phyloP scores from a whole-genome alignment of 2,113 vertebrate genomes.

The Mirounga angustirostris region DNA sequence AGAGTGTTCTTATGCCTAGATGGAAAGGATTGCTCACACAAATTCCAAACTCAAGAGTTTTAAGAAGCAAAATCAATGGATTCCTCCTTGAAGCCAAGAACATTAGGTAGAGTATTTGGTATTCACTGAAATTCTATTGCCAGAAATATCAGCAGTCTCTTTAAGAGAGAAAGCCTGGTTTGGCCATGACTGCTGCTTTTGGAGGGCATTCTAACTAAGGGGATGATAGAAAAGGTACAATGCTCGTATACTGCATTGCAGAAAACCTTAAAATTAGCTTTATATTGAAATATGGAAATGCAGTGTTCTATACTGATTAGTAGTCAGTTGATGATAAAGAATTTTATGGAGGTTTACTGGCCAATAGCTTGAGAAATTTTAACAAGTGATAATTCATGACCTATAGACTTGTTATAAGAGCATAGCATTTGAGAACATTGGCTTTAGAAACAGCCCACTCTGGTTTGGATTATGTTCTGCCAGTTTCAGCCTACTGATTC shows the following conservation, averaged over 20 bases:
- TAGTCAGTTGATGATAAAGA: neutral
- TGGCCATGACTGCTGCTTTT: neutral
- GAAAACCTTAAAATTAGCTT: constrained; percentile 70
- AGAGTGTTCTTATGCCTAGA: neutral
- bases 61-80: neutral
- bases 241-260: neutral
- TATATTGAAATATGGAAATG: constrained; percentile 61
- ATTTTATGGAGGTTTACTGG: neutral
- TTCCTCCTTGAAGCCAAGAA: neutral
- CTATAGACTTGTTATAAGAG: neutral
- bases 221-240: neutral
- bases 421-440: neutral
- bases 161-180: neutral
- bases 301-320: neutral
- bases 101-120: neutral
- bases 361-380: neutral
- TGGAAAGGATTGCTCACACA: neutral
- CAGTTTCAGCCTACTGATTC: neutral
- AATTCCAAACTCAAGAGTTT: neutral
- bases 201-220: neutral
- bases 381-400: constrained; percentile 13
- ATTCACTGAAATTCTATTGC: constrained; percentile 50
- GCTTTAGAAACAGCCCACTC: neutral
- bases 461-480: neutral
- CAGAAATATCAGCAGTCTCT: neutral